These are phyloP conservation scores for Heliornis fulica DNA, from an alignment of 2,113 vertebrate genomes.

Conservation along the genomic window DNA sequence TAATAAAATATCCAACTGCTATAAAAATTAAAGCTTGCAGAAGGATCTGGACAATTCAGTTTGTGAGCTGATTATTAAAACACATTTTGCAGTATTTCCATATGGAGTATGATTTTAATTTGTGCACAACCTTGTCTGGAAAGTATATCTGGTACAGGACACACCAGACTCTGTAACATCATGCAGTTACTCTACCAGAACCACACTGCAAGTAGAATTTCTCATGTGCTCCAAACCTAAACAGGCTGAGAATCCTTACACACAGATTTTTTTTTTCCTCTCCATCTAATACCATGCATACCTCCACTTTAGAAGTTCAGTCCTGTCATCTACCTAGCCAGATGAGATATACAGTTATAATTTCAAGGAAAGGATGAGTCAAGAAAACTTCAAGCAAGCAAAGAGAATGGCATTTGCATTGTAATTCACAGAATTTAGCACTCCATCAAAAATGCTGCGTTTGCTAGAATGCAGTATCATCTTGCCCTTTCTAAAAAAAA, in stretches of 20 bases:
- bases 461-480: neutral
- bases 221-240: neutral
- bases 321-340: neutral
- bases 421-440: neutral
- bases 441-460: neutral
- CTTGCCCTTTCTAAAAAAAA: neutral
- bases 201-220: neutral
- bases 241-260: neutral
- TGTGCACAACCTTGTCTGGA: neutral
- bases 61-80: neutral
- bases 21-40: neutral
- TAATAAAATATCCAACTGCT: neutral
- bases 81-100: neutral
- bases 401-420: neutral
- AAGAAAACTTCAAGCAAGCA: neutral
- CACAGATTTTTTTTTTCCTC: accelerated
- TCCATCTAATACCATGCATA: neutral
- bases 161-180: neutral
- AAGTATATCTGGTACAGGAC: neutral
- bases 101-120: neutral
- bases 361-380: neutral
- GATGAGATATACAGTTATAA: neutral
- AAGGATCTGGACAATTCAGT: neutral
- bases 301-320: neutral
- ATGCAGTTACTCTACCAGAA: neutral